Evolutionary conservation across 2,797 vertebrate species (phyloP).

Genomic region (Australoheros facetus): DNA sequence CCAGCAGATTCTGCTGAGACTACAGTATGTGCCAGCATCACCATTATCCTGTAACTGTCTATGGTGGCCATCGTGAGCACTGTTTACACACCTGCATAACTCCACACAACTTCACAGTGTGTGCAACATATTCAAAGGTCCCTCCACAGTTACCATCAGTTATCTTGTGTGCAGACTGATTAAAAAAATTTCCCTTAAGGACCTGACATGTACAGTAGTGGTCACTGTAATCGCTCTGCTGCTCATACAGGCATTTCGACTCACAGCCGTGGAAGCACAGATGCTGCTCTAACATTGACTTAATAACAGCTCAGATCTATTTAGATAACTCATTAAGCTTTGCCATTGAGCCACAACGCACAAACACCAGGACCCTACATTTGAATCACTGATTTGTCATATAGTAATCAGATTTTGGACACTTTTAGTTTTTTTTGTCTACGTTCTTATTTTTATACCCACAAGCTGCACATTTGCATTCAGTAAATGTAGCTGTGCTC

Average conservation of each 20-base stretch:
- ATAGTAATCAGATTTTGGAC: neutral
- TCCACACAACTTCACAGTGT: fast-evolving
- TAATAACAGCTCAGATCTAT: neutral
- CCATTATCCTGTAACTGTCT: fast-evolving
- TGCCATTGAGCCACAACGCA: neutral
- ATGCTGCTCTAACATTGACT: neutral
- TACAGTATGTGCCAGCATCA: neutral
- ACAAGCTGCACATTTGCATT: neutral
- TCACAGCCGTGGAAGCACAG: neutral
- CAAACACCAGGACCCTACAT: neutral
- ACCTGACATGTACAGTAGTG: neutral
- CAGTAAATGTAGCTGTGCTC: fast-evolving
- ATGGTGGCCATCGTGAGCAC: neutral
- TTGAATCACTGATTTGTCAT: neutral
- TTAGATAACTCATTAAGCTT: neutral
- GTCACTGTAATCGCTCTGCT: neutral
- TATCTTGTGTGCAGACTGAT: neutral
- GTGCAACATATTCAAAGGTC: neutral
- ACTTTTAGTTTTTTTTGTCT: too few relatives aligned
- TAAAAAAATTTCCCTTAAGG: neutral
- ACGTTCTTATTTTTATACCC: fast-evolving
- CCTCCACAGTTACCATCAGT: neutral
- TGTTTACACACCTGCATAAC: neutral
- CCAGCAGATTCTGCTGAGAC: neutral
- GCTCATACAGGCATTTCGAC: neutral